Percentiles rank a stretch among this genome's conserved stretches.
Evolutionary conservation across 2,888 invertebrate genomes (phyloP).

Genomic region (Amaurobius ferox): DNA sequence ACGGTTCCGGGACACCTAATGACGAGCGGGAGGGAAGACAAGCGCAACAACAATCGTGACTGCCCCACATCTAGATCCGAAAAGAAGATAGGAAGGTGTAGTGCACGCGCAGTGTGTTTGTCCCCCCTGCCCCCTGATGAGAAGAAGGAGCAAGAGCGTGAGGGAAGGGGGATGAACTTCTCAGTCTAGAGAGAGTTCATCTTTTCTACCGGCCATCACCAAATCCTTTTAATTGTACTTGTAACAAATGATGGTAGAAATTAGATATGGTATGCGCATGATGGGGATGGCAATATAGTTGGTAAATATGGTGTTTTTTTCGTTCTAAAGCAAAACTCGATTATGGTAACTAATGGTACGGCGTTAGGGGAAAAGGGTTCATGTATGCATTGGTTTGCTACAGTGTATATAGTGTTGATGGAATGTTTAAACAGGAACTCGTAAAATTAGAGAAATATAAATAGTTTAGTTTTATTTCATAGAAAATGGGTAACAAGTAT

Average conservation of each 20-base stretch:
- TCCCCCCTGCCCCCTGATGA: conserved; percentile 11
- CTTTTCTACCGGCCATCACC: conserved; percentile 8
- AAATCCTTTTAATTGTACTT: conserved; percentile 52
- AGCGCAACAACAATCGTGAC: conserved; percentile 39
- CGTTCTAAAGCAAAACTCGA: no score
- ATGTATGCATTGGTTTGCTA: no score
- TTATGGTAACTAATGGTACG: no score
- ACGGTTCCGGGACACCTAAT: conserved; percentile 70
- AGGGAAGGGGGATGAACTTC: conserved; percentile 21
- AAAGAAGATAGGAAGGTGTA: conserved; percentile 45
- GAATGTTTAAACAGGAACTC: no score
- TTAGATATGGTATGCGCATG: neutral
- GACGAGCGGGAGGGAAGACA: conserved; percentile 27
- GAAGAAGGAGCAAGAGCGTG: conserved; percentile 5
- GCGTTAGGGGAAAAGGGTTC: no score
- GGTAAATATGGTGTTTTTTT: no score
- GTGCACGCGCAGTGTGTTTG: conserved; percentile 43
- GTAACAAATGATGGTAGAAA: conserved; percentile 21
- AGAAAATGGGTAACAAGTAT: no score
- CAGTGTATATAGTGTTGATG: no score
- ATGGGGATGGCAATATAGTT: no score
- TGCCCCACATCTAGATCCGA: conserved; percentile 63
- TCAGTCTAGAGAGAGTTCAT: conserved; percentile 41
- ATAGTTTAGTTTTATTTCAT: no score
- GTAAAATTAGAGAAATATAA: no score